A percentile compares a stretch with the other conserved stretches of the same genome.
Evolutionary conservation across 2,113 vertebrate species (phyloP).

Genomic region (Cebus imitator): DNA sequence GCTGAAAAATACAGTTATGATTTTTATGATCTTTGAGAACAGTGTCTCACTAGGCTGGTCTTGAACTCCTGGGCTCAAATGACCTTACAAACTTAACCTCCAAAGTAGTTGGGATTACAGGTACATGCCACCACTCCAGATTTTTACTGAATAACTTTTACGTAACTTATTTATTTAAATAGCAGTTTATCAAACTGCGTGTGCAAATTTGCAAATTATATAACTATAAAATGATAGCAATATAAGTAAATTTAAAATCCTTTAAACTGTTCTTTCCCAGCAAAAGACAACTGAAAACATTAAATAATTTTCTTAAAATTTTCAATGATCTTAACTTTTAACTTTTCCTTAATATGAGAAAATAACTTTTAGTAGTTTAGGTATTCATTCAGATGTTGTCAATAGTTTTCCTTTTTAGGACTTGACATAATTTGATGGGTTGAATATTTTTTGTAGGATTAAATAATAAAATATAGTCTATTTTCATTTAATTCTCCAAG

Average conservation of each 20-base stretch:
- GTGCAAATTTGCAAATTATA: not conserved
- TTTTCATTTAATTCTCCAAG: not conserved
- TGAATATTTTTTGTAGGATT: not conserved
- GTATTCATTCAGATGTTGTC: not conserved
- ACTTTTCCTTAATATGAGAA: not conserved
- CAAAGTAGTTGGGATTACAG: not conserved
- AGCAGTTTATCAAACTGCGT: not conserved
- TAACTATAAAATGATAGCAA: not conserved
- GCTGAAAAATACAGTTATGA: not conserved
- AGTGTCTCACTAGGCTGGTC: not conserved
- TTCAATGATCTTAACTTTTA: slow-evolving; percentile 13
- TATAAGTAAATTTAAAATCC: slow-evolving; percentile 12
- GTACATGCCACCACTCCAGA: not conserved
- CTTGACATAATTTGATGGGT: not conserved
- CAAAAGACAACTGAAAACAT: not conserved
- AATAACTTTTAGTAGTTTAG: not conserved
- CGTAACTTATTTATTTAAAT: not conserved
- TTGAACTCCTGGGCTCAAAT: not conserved
- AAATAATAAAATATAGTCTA: not conserved
- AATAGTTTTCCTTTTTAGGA: slow-evolving; percentile 6
- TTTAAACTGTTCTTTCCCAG: slow-evolving; percentile 19
- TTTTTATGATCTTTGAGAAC: not conserved
- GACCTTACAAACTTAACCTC: not conserved
- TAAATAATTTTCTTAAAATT: not conserved
- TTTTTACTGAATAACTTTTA: not conserved